Evolutionary conservation across 2,113 vertebrate genomes (phyloP).

Genomic region (Saccopteryx bilineata): DNA sequence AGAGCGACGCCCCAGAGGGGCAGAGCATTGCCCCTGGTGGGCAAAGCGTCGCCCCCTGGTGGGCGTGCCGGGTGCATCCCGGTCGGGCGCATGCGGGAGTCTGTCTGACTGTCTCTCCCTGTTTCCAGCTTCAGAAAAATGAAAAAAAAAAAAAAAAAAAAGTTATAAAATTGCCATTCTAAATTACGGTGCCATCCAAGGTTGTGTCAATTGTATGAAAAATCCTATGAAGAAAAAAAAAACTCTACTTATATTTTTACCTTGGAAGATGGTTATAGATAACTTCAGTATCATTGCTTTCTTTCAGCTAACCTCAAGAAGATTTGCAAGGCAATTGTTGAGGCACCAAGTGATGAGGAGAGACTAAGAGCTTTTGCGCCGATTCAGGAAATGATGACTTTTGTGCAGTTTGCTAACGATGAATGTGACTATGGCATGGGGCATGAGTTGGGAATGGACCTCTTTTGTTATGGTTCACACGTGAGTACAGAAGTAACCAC

Average conservation of each 20-base stretch:
- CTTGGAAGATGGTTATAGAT: not conserved
- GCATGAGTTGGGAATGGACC: constrained; percentile 95
- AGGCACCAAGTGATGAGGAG: constrained; percentile 93
- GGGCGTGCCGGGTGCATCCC: no score
- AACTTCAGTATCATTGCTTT: not conserved
- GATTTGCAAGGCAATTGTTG: constrained; percentile 95
- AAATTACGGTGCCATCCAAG: not conserved
- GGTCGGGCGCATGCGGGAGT: no score
- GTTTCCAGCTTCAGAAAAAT: no score
- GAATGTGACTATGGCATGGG: constrained; percentile 99
- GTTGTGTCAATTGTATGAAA: not conserved
- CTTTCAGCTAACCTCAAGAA: constrained; percentile 92
- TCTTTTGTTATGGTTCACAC: constrained; percentile 97
- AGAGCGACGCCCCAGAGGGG: no score
- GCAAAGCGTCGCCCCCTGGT: no score
- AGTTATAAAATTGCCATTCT: not conserved
- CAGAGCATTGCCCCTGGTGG: no score
- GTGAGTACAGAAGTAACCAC: constrained; percentile 88
- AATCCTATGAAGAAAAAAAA: not conserved
- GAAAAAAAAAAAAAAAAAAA: no score
- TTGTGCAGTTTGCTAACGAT: constrained; percentile 99
- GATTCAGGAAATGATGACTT: constrained; percentile 97
- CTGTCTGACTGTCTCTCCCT: no score
- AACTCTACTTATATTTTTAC: not conserved
- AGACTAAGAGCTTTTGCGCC: constrained; percentile 96